Percentiles rank a stretch among this genome's conserved stretches.
These are phyloP conservation scores for Clarias magur DNA, from an alignment of 2,113 vertebrate species.

Conservation along the genomic window DNA sequence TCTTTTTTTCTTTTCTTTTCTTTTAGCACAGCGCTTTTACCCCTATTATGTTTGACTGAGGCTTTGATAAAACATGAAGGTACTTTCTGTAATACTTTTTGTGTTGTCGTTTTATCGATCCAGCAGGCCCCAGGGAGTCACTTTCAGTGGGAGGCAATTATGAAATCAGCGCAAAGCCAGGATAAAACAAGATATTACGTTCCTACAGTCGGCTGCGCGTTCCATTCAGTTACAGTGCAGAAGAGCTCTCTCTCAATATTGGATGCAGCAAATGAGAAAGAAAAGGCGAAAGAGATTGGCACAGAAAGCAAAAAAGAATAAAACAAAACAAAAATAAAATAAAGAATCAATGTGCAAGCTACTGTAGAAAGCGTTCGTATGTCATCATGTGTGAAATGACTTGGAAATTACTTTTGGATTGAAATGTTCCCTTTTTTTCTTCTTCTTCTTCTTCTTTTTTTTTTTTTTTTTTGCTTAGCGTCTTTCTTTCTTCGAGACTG, in stretches of 20 bases:
- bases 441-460: neutral
- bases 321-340: constrained; percentile 12
- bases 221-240: constrained; percentile 50
- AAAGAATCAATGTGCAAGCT: constrained; percentile 47
- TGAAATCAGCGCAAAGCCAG: constrained; percentile 59
- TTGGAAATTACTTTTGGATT: constrained; percentile 49
- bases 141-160: constrained; percentile 61
- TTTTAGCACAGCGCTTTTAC: neutral
- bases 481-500: constrained; percentile 9
- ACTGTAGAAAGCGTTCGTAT: constrained; percentile 42
- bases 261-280: constrained; percentile 42
- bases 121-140: constrained; percentile 52
- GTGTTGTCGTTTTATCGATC: constrained; percentile 60
- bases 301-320: constrained; percentile 4
- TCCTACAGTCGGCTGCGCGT: constrained; percentile 50
- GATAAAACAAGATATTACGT: constrained; percentile 63
- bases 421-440: constrained; percentile 40
- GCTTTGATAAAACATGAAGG: constrained; percentile 66
- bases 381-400: constrained; percentile 46
- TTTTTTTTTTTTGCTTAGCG: constrained; percentile 20
- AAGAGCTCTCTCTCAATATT: constrained; percentile 53
- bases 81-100: constrained; percentile 62
- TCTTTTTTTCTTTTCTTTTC: neutral
- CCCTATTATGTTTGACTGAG: constrained; percentile 54
- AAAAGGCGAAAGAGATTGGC: constrained; percentile 44